Conservation (phyloP, 2,113 vertebrate genomes). For the Ancistrus triradiatus region DNA sequence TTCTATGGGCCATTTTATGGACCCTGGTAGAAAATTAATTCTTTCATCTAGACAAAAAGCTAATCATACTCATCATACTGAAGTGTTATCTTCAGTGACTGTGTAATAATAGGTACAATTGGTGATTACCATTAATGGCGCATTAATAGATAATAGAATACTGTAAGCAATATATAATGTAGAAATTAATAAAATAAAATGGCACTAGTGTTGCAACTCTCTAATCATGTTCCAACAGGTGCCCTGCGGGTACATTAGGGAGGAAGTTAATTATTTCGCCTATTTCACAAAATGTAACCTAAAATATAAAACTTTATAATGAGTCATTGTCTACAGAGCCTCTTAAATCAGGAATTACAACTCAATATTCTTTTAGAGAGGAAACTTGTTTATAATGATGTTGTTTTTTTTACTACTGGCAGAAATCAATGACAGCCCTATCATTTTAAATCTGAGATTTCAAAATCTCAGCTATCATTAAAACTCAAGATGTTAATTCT, state of each 20-base stretch:
- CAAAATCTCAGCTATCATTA: constrained; percentile 59
- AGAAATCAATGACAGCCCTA: constrained; percentile 55
- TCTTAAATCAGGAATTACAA: no score
- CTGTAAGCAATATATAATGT: no score
- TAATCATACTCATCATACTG: constrained; percentile 74
- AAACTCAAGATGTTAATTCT: constrained; percentile 54
- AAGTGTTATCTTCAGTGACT: constrained; percentile 71
- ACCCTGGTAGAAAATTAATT: constrained; percentile 69
- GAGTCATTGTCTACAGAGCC: no score
- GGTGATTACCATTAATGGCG: constrained; percentile 62
- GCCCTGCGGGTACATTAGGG: constrained; percentile 1
- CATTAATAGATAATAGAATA: constrained; percentile 66
- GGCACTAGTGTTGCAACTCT: no score
- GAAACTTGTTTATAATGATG: no score
- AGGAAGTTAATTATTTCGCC: neutral
- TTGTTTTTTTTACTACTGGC: no score
- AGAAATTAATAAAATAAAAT: no score
- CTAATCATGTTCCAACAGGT: constrained; percentile 8
- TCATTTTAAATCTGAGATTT: constrained; percentile 53
- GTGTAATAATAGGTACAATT: constrained; percentile 71
- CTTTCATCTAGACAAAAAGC: constrained; percentile 77
- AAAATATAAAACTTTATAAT: no score
- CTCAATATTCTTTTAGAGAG: no score
- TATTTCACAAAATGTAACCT: neutral
- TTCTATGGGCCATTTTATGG: constrained; percentile 64